A percentile compares a stretch with the other conserved stretches of the same genome.
phyloP scores from a whole-genome alignment of 2,113 vertebrate species.

The Tenrec ecaudatus region DNA sequence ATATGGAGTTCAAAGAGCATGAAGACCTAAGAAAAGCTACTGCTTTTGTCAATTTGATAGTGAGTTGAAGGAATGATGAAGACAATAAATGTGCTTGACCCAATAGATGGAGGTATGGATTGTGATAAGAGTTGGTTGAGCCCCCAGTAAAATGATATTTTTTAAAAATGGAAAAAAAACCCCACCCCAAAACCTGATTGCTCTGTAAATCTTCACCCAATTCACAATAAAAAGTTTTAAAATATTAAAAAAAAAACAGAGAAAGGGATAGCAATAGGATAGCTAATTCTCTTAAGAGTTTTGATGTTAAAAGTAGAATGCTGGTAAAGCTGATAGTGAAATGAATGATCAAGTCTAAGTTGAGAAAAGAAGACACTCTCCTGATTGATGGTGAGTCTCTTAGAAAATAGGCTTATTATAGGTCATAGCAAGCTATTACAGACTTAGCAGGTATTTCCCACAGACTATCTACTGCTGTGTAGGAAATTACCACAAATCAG shows the following conservation, averaged over 20 bases:
- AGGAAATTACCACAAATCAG: neutral
- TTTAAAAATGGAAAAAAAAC: too few species aligned
- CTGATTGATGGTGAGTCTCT: neutral
- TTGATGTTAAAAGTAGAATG: neutral
- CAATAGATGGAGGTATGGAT: too few species aligned
- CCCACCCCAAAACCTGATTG: too few species aligned
- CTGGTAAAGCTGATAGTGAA: constrained; percentile 19
- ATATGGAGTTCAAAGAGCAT: neutral
- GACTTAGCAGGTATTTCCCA: neutral
- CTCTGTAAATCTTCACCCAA: too few species aligned
- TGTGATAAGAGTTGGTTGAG: too few species aligned
- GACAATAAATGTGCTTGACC: too few species aligned
- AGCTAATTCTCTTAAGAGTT: neutral
- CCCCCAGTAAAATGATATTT: too few species aligned
- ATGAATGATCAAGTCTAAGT: neutral
- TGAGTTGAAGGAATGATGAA: neutral
- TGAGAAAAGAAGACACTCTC: constrained; percentile 4
- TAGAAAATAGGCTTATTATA: neutral
- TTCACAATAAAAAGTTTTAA: too few species aligned
- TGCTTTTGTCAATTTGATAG: neutral
- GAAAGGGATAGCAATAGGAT: neutral
- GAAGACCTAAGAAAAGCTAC: neutral
- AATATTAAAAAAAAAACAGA: neutral
- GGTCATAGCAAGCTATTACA: neutral
- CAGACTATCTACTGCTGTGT: neutral